Conservation (phyloP, 2,797 vertebrate species). For the Liasis olivaceus region DNA sequence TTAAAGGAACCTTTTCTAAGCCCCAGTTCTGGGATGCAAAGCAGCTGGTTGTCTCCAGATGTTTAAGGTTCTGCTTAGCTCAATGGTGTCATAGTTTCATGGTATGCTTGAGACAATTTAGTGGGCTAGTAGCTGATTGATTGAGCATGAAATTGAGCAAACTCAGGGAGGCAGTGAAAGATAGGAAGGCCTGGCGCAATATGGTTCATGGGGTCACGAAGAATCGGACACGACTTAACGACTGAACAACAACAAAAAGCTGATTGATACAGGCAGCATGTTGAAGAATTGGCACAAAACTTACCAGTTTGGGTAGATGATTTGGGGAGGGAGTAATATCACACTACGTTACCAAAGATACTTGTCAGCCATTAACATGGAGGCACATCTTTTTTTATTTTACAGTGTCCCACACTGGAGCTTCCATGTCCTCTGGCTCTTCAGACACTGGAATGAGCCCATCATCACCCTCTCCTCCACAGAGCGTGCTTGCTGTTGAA, state of each 20-base stretch:
- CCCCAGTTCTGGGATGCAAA: neutral
- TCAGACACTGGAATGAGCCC: slow-evolving; percentile 97
- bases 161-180: no score
- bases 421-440: slow-evolving; percentile 94
- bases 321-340: neutral
- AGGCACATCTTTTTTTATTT: slow-evolving; percentile 31
- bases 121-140: neutral
- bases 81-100: neutral
- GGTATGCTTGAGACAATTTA: neutral
- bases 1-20: neutral
- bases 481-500: slow-evolving; percentile 93
- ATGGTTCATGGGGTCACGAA: no score
- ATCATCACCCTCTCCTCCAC: slow-evolving; percentile 90
- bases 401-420: slow-evolving; percentile 89
- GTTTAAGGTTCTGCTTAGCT: neutral
- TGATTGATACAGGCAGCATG: neutral
- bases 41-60: neutral
- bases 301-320: neutral
- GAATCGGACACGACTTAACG: no score
- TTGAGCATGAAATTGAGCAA: no score
- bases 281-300: neutral
- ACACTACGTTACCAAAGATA: neutral
- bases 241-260: no score
- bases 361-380: neutral
- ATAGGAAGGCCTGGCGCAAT: no score